Evolutionary conservation across 2,888 invertebrate genomes (phyloP), one percentile per base, ranked within the genome.

Genomic region (Athrips mouffetella): DNA sequence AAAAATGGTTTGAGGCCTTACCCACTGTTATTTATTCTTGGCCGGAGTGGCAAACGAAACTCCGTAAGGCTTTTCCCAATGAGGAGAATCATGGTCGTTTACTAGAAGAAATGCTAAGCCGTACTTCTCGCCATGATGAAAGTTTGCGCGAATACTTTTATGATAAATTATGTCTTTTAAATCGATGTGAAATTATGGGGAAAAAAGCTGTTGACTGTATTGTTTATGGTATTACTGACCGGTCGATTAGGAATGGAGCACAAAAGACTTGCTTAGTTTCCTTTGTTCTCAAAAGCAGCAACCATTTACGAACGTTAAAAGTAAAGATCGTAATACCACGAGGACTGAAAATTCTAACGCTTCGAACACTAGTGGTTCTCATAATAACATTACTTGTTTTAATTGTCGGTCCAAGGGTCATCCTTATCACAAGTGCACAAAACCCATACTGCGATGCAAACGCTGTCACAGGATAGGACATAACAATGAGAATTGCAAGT

Each of bases 181-280:
- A n/a, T n/a, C n/a, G n/a, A n/a, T n/a, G n/a, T n/a, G n/a, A n/a
- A n/a, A n/a, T n/a, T n/a, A n/a, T n/a, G n/a, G n/a, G n/a, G n/a
- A n/a, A n/a, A n/a, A n/a, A 57, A 20, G 62, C 59, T 1, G 62
- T 63, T 4, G 59, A 60, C 27, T 62, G 62, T 41, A 30, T 62
- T 4, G 41, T 62, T 10, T 47, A 59, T 16, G 60, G 59, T 4
- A 52, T 56, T 21, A 31, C 5, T 4, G 57, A 63, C 40, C 48
- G 25, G 5, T 48, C 54, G 6, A 46, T 59, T 11, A 39, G 51
- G 10, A 55, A 35, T 11, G 45, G 55, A 16, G 58, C 57, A 2
- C 55, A 57, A 29, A 59, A 33, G 53, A 54, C 2, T 37, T 62
- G 16, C 44, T 58, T 16, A 44, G 31, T 27, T 56, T 45, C 47